These are phyloP conservation scores for Eriocheir sinensis DNA, from an alignment of 1,140 invertebrate species.

Conservation along the genomic window DNA sequence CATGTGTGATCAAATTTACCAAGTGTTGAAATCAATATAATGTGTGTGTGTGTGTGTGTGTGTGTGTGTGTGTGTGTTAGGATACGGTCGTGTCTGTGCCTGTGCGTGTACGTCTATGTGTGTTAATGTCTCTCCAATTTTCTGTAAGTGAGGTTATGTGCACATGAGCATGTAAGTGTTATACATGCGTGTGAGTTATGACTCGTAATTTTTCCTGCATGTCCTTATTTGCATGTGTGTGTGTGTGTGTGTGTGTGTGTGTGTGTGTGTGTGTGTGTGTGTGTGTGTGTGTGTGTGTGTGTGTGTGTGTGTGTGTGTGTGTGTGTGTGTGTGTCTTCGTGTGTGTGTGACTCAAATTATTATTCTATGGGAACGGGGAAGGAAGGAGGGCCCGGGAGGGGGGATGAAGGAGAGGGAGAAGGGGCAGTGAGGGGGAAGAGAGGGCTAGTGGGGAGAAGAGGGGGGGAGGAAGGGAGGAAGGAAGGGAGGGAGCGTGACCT, in stretches of 20 bases:
- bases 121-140: conserved; percentile 25
- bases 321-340: conserved; percentile 37
- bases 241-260: conserved; percentile 53
- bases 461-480: neutral
- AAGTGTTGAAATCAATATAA: no score
- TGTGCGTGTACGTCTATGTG: conserved; percentile 30
- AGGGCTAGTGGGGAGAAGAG: neutral
- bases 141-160: conserved; percentile 32
- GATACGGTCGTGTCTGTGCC: neutral
- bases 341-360: neutral
- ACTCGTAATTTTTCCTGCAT: conserved; percentile 5
- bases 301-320: conserved; percentile 35
- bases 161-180: conserved; percentile 30
- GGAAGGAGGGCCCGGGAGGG: neutral
- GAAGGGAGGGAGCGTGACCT: neutral
- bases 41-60: neutral
- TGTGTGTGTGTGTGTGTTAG: neutral
- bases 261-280: conserved; percentile 53
- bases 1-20: neutral
- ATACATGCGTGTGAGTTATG: conserved; percentile 1
- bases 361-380: neutral
- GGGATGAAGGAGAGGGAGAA: neutral
- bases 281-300: conserved; percentile 12
- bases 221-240: conserved; percentile 34
- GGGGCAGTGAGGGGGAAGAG: neutral